phyloP scores from a whole-genome alignment of 2,113 vertebrate genomes.

The Rallus limicola region DNA sequence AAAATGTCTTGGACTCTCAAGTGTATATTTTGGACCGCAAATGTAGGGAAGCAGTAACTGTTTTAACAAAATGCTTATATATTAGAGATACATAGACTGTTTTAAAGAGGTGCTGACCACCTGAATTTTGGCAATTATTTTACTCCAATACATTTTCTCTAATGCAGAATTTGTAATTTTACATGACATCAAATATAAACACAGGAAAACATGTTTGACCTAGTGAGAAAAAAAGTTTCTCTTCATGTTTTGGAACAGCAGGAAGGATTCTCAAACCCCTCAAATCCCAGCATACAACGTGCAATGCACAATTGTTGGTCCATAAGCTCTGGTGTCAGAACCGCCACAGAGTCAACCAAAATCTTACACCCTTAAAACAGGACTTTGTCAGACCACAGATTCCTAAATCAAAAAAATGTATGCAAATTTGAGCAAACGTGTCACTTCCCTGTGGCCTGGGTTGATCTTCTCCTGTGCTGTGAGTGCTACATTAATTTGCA shows the following conservation, averaged over 20 bases:
- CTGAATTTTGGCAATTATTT: background rate
- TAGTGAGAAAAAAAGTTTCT: background rate
- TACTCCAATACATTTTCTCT: background rate
- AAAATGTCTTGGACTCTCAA: background rate
- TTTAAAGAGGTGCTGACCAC: background rate
- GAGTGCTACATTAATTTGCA: background rate
- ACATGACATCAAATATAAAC: background rate
- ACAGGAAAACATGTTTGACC: background rate
- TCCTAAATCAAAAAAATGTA: background rate
- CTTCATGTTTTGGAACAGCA: background rate
- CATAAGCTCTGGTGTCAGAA: background rate
- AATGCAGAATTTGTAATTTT: background rate
- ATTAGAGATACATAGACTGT: background rate
- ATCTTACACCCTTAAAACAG: background rate
- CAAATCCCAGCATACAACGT: background rate
- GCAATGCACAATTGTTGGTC: background rate
- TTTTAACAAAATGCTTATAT: background rate
- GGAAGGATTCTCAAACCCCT: background rate
- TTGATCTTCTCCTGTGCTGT: background rate
- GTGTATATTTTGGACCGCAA: background rate
- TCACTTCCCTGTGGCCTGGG: background rate
- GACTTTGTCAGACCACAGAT: background rate
- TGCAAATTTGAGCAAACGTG: fast-evolving
- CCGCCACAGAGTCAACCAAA: background rate
- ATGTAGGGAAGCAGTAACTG: background rate